Conservation (phyloP, 2,113 vertebrate genomes). For the Nipponia nippon region DNA sequence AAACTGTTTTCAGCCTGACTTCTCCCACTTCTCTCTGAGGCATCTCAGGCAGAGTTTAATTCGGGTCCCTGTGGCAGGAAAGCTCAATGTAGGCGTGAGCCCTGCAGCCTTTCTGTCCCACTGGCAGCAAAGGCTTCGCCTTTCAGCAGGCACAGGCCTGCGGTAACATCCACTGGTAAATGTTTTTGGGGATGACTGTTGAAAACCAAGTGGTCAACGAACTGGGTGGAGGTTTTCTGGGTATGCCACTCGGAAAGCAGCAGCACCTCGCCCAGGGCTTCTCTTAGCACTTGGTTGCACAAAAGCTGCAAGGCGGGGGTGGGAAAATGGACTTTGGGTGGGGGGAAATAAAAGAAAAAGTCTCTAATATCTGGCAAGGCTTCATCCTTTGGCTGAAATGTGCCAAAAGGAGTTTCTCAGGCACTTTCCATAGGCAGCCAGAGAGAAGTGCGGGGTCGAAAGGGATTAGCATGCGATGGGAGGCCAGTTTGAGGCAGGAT, state of each 20-base stretch:
- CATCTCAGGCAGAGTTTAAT: not conserved
- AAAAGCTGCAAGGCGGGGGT: not conserved
- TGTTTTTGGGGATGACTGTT: not conserved
- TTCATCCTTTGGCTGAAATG: not conserved
- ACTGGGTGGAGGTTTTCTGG: not conserved
- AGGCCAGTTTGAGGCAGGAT: not conserved
- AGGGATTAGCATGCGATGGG: fast-evolving
- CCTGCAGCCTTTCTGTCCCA: not conserved
- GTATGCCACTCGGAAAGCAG: not conserved
- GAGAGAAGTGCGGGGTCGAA: fast-evolving
- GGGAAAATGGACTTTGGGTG: not conserved
- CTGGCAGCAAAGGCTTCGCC: not conserved
- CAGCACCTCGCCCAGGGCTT: fast-evolving
- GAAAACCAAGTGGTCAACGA: fast-evolving
- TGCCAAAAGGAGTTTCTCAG: not conserved
- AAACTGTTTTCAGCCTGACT: not conserved
- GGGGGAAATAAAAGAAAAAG: not conserved
- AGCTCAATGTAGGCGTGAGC: not conserved
- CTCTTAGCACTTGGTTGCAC: not conserved
- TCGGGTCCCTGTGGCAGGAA: not conserved
- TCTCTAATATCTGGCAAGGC: not conserved
- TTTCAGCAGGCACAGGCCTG: not conserved
- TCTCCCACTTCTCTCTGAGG: not conserved
- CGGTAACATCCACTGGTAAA: not conserved
- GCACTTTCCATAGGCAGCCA: not conserved